Evolutionary conservation across 2,797 vertebrate genomes (phyloP), one percentile per base, ranked within the genome.

Genomic region (Sylvilagus floridanus): DNA sequence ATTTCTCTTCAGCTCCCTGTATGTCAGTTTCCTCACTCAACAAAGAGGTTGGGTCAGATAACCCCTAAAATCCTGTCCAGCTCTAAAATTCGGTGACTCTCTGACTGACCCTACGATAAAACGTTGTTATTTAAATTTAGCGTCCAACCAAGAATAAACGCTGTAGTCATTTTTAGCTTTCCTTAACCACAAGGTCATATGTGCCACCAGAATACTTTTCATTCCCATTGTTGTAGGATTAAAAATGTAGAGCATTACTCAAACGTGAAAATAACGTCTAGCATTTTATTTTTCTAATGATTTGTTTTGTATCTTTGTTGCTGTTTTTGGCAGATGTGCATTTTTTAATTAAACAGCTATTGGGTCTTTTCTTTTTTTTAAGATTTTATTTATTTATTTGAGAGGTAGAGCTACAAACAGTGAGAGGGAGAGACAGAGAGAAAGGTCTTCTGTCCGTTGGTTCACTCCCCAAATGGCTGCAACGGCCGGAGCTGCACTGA

Each of bases 91-190:
- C 83, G 63, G 11, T 85, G 57, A 77, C 17, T 93, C 26, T 75
- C 32, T 84, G 42, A 90, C 37, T 91, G 47, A 62, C 63, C 47
- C 35, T 76, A 60, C 19, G 76, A 84, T 77, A 94, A 95, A 91
- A 72, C 30, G 10, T 86, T 71, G 52, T 81, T 89, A 92, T 71
- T 90, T 89, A 86, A 96, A 89, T 75, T 63, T 52, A 52, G 21
- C 94, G 42, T 75, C 60, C 71, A 83, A 63, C 26, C 11, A 82
- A 93, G 60, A 93, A 68, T 71, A 96, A 82, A 78, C 32, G 81
- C 73, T 89, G 5, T 24, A 85, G 71, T 77, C 50, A 87, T 32
- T 77, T 89, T 95, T 69, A 93, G 62, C 54, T 95, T 93, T 77
- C 54, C 65, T 76, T 90, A 72, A 73, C 35, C 63, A 62, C 26